A percentile compares a stretch with the other conserved stretches of the same genome.
Evolutionary conservation across 2,113 vertebrate species (phyloP).

Genomic region (Proteles cristata): DNA sequence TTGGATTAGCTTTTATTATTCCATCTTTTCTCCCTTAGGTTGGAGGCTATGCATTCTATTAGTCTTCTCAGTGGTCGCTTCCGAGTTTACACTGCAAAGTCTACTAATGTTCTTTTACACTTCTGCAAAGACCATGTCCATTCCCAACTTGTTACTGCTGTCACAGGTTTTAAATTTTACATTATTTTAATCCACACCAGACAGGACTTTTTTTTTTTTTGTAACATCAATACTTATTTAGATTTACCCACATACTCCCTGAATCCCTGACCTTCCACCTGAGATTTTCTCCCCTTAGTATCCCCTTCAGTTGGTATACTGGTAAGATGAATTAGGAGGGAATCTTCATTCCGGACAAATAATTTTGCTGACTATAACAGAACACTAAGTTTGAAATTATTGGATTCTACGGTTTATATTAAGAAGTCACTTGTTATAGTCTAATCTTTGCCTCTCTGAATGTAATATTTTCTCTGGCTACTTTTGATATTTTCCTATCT

Average conservation of each 20-base stretch:
- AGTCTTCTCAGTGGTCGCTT: neutral
- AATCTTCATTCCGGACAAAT: neutral
- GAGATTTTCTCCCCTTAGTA: neutral
- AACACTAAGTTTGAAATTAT: neutral
- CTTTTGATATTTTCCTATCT: neutral
- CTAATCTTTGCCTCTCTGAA: neutral
- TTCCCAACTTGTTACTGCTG: neutral
- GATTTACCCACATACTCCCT: neutral
- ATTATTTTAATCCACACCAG: neutral
- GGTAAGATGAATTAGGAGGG: conserved; percentile 1
- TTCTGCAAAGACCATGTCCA: neutral
- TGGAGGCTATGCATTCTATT: neutral
- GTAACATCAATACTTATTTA: neutral
- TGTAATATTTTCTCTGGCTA: neutral
- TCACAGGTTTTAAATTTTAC: neutral
- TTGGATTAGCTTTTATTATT: neutral
- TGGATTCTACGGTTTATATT: neutral
- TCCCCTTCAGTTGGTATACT: neutral
- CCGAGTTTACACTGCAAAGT: neutral
- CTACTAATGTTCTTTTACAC: neutral
- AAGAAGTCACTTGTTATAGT: neutral
- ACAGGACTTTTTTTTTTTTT: neutral
- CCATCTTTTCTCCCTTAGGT: neutral
- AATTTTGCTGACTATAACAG: neutral
- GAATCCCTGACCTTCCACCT: neutral